A percentile compares a stretch with the other conserved stretches of the same genome.
phyloP scores from a whole-genome alignment of 1,140 invertebrate species.

The Drosophila simulans region DNA sequence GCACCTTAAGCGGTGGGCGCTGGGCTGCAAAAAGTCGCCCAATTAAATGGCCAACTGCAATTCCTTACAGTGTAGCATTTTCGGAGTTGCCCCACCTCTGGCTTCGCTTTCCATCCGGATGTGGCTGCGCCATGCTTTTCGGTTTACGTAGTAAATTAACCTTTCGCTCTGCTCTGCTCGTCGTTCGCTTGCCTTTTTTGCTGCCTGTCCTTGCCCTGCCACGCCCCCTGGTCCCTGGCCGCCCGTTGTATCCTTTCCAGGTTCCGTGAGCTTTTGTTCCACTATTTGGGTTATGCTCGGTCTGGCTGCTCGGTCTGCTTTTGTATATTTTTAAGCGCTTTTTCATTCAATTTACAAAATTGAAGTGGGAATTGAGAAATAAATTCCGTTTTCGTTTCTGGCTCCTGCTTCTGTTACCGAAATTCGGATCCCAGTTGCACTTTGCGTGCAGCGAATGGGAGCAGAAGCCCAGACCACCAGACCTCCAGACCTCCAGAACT shows the following conservation, averaged over 20 bases:
- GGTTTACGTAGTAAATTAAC: conserved; percentile 84
- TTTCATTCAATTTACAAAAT: conserved; percentile 84
- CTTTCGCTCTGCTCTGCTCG: conserved; percentile 75
- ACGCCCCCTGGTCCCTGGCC: conserved; percentile 1
- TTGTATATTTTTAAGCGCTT: conserved; percentile 83
- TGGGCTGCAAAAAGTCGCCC: conserved; percentile 64
- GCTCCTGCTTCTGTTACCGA: conserved; percentile 15
- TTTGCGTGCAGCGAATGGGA: conserved; percentile 66
- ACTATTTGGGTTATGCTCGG: conserved; percentile 66
- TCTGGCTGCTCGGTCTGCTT: conserved; percentile 62
- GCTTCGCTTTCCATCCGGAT: conserved; percentile 50
- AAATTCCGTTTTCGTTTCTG: conserved; percentile 77
- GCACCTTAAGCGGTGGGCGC: conserved; percentile 66
- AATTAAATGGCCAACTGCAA: conserved; percentile 75
- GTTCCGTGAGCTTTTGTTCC: conserved; percentile 65
- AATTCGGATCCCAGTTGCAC: conserved; percentile 36
- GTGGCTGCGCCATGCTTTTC: conserved; percentile 81
- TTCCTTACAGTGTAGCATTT: conserved; percentile 58
- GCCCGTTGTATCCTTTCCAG: conserved; percentile 24
- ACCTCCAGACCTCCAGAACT: conserved; percentile 39
- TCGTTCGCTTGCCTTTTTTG: conserved; percentile 65
- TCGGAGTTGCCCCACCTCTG: conserved; percentile 16
- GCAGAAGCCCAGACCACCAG: conserved; percentile 41
- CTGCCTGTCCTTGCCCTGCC: conserved; percentile 33
- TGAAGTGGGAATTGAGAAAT: conserved; percentile 84